A percentile compares a stretch with the other conserved stretches of the same genome.
phyloP scores from a whole-genome alignment of 64 coral and sea anemone species.

The Montipora efflorescens region DNA sequence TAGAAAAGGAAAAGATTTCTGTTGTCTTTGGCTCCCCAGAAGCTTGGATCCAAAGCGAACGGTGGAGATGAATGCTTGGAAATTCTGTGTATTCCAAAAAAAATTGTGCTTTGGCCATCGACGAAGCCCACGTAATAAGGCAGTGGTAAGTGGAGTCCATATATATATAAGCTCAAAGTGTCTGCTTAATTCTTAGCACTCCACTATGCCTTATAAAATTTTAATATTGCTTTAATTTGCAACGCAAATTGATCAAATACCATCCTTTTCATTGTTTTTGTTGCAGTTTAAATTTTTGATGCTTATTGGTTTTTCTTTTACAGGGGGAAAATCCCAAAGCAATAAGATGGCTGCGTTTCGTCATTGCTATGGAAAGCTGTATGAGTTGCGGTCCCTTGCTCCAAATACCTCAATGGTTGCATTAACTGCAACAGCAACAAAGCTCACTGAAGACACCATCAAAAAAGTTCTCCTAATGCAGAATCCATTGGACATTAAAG shows the following conservation, averaged over 20 bases:
- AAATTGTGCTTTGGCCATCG: too few relatives aligned
- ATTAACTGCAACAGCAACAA: constrained; percentile 1
- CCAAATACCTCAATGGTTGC: not conserved
- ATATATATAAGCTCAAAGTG: too few relatives aligned
- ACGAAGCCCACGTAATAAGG: too few relatives aligned
- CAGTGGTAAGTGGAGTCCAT: too few relatives aligned
- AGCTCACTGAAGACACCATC: not conserved
- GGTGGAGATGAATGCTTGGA: too few relatives aligned
- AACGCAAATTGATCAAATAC: not conserved
- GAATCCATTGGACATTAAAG: not conserved
- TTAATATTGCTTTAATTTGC: not conserved
- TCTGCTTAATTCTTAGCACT: not conserved
- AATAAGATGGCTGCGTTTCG: not conserved
- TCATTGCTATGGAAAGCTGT: not conserved
- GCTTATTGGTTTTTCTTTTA: not conserved
- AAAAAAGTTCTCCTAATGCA: not conserved
- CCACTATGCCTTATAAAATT: not conserved
- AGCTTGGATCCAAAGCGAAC: too few relatives aligned
- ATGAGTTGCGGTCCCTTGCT: not conserved
- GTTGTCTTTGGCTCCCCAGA: too few relatives aligned
- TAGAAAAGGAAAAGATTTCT: too few relatives aligned
- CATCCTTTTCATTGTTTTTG: constrained; percentile 3
- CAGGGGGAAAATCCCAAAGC: not conserved
- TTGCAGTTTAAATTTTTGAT: not conserved
- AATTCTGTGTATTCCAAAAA: too few relatives aligned